These are phyloP conservation scores for Achatina immaculata DNA, from an alignment of 1,140 invertebrate species.

Conservation along the genomic window DNA sequence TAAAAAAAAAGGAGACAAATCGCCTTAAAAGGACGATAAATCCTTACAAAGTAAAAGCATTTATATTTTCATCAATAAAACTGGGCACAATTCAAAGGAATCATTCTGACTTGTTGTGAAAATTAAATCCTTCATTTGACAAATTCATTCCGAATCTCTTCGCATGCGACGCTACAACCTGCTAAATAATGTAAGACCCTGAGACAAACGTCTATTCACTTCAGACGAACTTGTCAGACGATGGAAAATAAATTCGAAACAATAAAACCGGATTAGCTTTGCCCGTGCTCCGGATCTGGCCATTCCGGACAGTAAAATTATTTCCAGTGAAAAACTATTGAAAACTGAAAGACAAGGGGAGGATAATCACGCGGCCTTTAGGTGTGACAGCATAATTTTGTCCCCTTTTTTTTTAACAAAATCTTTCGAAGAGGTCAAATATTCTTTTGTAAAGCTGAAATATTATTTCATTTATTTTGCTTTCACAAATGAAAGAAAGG, in stretches of 20 bases:
- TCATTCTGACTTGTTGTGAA: slow-evolving; percentile 23
- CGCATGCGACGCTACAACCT: slow-evolving; percentile 7
- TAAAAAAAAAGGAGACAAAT: slow-evolving; percentile 27
- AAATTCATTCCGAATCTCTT: slow-evolving; percentile 21
- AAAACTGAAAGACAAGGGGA: slow-evolving; percentile 17
- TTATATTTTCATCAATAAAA: slow-evolving; percentile 24
- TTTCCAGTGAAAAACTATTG: slow-evolving; percentile 8
- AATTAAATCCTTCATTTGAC: slow-evolving; percentile 34
- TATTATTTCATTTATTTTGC: too few species aligned
- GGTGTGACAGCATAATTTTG: background rate
- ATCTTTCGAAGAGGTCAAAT: too few species aligned
- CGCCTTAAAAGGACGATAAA: slow-evolving; percentile 32
- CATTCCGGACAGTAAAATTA: slow-evolving; percentile 9
- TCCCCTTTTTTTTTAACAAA: too few species aligned
- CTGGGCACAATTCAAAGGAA: slow-evolving; percentile 25
- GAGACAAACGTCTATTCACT: background rate
- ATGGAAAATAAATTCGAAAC: slow-evolving; percentile 30
- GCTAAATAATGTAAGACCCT: background rate
- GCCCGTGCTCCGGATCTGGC: background rate
- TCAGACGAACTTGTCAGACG: slow-evolving; percentile 13
- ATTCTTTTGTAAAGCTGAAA: too few species aligned
- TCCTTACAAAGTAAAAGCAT: slow-evolving; percentile 33
- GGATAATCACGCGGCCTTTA: background rate
- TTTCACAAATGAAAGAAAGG: too few species aligned
- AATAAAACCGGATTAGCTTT: slow-evolving; percentile 26